Base-by-base conservation (phyloP, 1,140 invertebrate species). In the Tetranychus cinnabarinus region DNA sequence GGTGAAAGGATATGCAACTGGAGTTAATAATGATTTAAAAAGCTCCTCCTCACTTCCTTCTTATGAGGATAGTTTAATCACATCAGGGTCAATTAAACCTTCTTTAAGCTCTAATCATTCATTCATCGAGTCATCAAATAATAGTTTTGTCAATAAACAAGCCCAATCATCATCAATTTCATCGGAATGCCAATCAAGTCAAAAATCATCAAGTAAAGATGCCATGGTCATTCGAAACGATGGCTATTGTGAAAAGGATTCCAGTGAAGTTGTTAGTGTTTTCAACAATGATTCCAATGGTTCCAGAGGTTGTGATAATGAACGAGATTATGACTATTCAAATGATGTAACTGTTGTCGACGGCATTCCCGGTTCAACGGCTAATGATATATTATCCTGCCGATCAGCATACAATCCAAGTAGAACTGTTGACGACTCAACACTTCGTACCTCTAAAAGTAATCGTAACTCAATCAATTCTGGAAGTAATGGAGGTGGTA, bases 381-480 rank as follows among this genome's bases (percentile, higher is more conserved):
- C 48, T 33, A 52, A 15, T 6, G 15, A 52, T 23, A 7, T 15
- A 52, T 52, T 52, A 23, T 33, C 48, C 4, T n/a, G 15, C 33
- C 48, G 48, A 15, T 52, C 55, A 36, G 55, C 10, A n/a, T 56
- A 15, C 33, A 31, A 15, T 36, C 54, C 7, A 55, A 62, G 31
- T 34, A 37, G 39, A 42, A 10, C 39, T 6, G 10, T 42, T 42
- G 39, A 42, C 5, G 39, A 42, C 5, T 42, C 39, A 42, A 6
- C 39, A 6, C 5, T 5, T 42, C 39, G 39, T 10, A 42, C 39
- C 33, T 54, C 6, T 56, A 63, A 35, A 48, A 57, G 5, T 59
- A 60, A 35, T 61, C 60, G 1, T 47, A 61, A 7, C 46, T 64
- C 2, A 60, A 64, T 37, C 48, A 64, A 33, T 46, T 48, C 15